These are phyloP conservation scores for Phylloscopus trochilus DNA, from an alignment of 2,113 vertebrate genomes.

Conservation along the genomic window DNA sequence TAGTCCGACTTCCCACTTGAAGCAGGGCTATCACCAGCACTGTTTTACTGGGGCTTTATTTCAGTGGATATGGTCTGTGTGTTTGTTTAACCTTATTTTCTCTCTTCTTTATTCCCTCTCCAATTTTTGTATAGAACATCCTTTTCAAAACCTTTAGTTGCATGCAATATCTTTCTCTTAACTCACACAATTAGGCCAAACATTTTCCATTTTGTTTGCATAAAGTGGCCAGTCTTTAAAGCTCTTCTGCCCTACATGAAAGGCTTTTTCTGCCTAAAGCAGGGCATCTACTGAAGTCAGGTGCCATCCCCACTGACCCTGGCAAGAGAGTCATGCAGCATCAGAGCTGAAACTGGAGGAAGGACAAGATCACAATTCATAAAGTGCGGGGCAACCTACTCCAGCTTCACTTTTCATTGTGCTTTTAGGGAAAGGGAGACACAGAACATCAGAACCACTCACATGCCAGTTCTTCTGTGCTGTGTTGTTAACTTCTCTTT, in stretches of 20 bases:
- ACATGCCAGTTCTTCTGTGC: not conserved
- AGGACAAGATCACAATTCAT: not conserved
- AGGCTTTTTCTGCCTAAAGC: not conserved
- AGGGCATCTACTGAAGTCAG: not conserved
- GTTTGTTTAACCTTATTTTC: not conserved
- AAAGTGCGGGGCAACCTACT: not conserved
- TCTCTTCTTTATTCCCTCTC: not conserved
- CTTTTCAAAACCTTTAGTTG: not conserved
- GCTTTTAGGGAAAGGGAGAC: not conserved
- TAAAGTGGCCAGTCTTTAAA: not conserved
- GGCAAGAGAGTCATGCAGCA: not conserved
- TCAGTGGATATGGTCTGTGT: not conserved
- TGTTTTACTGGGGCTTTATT: not conserved
- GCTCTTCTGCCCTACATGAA: not conserved
- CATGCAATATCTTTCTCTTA: not conserved
- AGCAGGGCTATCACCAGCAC: not conserved
- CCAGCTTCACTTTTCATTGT: not conserved
- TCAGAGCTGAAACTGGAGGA: not conserved
- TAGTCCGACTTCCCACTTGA: not conserved
- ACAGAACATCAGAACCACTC: not conserved
- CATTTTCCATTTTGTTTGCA: not conserved
- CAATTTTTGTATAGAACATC: not conserved
- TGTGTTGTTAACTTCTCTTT: slow-evolving; percentile 53
- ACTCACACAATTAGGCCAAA: not conserved
- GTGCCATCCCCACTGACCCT: not conserved